A percentile compares a stretch with the other conserved stretches of the same genome.
These are phyloP conservation scores for Beris morrisii DNA, from an alignment of 2,888 invertebrate genomes.

Conservation along the genomic window DNA sequence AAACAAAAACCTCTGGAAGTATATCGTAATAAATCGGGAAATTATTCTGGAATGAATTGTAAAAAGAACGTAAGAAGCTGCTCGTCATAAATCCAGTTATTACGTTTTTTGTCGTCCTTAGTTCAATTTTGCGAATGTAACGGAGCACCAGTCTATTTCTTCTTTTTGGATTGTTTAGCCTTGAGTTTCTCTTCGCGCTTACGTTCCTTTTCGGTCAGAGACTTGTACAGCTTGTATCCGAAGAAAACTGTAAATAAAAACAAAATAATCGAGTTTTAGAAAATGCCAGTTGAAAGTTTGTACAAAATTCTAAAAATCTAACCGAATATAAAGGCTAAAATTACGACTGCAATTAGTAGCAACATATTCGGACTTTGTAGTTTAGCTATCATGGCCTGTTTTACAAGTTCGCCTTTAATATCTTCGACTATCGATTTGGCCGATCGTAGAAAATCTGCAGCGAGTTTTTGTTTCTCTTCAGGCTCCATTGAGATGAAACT, in stretches of 20 bases:
- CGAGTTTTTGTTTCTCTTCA: constrained; percentile 31
- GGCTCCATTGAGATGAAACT: constrained; percentile 15
- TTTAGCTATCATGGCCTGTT: constrained; percentile 12
- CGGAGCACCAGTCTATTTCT: constrained; percentile 58
- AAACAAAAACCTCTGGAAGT: too few relatives aligned
- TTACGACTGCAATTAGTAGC: constrained; percentile 26
- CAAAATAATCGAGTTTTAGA: background rate
- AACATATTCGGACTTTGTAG: constrained; percentile 8
- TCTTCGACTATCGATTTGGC: constrained; percentile 14
- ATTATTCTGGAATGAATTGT: constrained; percentile 8
- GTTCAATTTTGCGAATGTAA: background rate
- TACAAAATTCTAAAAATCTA: constrained; percentile 12
- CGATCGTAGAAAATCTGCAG: constrained; percentile 27
- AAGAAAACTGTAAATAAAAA: constrained; percentile 66
- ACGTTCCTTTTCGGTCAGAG: constrained; percentile 70
- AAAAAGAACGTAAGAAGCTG: background rate
- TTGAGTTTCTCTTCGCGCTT: constrained; percentile 76
- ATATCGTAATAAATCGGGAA: too few relatives aligned
- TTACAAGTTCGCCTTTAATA: constrained; percentile 17
- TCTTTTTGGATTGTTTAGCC: constrained; percentile 74
- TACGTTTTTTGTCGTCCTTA: constrained; percentile 4
- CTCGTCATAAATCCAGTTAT: background rate
- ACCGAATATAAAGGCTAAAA: constrained; percentile 36
- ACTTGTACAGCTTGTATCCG: constrained; percentile 76
- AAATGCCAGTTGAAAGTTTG: constrained; percentile 3